These are phyloP conservation scores for Aurelia sp. DNA, from an alignment of 30 jellyfish, hydroid and myxozoan species.

Conservation along the genomic window DNA sequence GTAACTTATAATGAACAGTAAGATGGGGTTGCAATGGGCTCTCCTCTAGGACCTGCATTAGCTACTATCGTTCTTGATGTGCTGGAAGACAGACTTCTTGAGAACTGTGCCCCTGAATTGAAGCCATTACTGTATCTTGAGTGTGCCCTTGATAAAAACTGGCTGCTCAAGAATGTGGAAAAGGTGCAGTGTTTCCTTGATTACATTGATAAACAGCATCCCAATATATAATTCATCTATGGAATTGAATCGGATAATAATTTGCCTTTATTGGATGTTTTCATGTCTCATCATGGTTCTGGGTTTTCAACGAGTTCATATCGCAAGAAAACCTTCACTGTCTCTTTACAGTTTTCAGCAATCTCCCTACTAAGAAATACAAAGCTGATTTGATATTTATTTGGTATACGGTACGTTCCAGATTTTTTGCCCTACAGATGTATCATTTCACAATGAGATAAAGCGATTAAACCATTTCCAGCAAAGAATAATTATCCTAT, in stretches of 20 bases:
- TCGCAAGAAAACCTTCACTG: too few species aligned
- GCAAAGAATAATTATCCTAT: too few species aligned
- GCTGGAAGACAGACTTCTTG: background rate
- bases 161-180: background rate
- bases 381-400: background rate
- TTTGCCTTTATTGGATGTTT: too few species aligned
- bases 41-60: slow-evolving; percentile 35
- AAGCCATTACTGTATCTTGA: background rate
- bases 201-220: background rate
- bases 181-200: background rate
- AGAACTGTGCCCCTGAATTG: background rate
- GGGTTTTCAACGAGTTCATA: too few species aligned
- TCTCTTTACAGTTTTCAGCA: too few species aligned
- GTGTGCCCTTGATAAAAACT: background rate
- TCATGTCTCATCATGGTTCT: too few species aligned
- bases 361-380: slow-evolving; percentile 1
- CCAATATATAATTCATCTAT: background rate
- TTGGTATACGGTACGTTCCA: slow-evolving; percentile 2
- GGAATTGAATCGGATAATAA: background rate
- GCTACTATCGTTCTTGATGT: background rate
- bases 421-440: background rate
- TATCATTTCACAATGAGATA: too few species aligned
- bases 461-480: too few species aligned
- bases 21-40: slow-evolving; percentile 49
- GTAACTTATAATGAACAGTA: too few species aligned